A percentile compares a stretch with the other conserved stretches of the same genome.
phyloP scores from a whole-genome alignment of 2,888 invertebrate genomes.

The Caenorhabditis doughertyi region DNA sequence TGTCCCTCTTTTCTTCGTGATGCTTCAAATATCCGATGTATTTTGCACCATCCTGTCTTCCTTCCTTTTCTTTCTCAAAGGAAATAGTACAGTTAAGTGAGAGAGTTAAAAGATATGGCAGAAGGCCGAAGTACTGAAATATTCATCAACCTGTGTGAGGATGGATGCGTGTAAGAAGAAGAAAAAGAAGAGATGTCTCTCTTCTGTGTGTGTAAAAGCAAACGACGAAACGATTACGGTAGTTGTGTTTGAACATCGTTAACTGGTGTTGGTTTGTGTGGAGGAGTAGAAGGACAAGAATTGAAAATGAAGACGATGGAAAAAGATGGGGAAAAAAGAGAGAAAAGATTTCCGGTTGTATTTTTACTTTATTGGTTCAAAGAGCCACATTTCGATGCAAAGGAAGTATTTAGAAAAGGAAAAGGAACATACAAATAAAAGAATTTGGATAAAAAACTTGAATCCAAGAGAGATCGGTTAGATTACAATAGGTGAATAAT shows the following conservation, averaged over 20 bases:
- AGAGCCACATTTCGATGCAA: slow-evolving; percentile 31
- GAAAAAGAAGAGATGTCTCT: slow-evolving; percentile 10
- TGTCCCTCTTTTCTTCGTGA: slow-evolving; percentile 6
- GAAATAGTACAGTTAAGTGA: slow-evolving; percentile 22
- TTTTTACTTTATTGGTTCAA: slow-evolving; percentile 40
- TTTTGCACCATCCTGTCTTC: slow-evolving; percentile 50
- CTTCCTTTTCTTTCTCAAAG: neutral
- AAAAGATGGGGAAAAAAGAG: neutral
- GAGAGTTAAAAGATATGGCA: slow-evolving; percentile 22
- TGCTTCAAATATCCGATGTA: slow-evolving; percentile 35
- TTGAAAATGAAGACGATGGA: slow-evolving; percentile 38
- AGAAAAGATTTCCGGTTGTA: slow-evolving; percentile 26
- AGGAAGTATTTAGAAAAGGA: neutral
- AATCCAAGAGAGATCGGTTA: neutral
- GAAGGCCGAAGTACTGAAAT: slow-evolving; percentile 59
- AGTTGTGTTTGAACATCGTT: slow-evolving; percentile 66
- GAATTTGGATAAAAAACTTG: neutral
- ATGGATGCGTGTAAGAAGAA: slow-evolving; percentile 29
- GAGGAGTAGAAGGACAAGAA: slow-evolving; percentile 31
- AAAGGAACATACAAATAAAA: neutral
- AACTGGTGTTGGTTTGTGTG: slow-evolving; percentile 28
- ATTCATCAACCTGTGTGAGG: slow-evolving; percentile 63
- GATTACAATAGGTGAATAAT: neutral
- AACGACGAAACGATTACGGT: slow-evolving; percentile 59
- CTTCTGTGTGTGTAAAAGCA: slow-evolving; percentile 5